Percentiles rank a stretch among this genome's conserved stretches.
Evolutionary conservation across 2,888 invertebrate genomes (phyloP).

Genomic region (Melanophora roralis): DNA sequence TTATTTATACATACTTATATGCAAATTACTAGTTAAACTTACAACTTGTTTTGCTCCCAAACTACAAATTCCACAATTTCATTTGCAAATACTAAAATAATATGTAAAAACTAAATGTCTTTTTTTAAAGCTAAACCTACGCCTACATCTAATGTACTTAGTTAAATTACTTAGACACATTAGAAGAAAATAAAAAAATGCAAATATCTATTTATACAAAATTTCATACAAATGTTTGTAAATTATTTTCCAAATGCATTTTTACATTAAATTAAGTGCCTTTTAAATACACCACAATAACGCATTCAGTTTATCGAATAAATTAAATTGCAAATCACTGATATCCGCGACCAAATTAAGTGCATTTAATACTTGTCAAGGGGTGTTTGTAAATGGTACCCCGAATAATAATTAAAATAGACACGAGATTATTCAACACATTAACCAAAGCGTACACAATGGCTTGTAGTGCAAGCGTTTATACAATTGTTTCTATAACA

Average conservation of each 20-base stretch:
- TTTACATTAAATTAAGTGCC: constrained; percentile 8
- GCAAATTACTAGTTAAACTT: too few relatives aligned
- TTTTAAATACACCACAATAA: neutral
- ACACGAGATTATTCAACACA: constrained; percentile 32
- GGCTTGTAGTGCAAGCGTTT: neutral
- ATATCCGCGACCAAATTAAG: constrained; percentile 38
- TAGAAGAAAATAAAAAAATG: neutral
- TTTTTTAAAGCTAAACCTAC: too few relatives aligned
- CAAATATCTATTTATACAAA: neutral
- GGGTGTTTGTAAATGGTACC: constrained; percentile 21
- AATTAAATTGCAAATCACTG: constrained; percentile 37
- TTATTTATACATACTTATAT: too few relatives aligned
- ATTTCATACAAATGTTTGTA: constrained; percentile 21
- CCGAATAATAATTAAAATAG: constrained; percentile 48
- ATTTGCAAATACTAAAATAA: too few relatives aligned
- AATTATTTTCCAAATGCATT: neutral
- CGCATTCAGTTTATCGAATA: constrained; percentile 20
- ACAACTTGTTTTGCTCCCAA: too few relatives aligned
- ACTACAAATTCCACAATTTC: too few relatives aligned
- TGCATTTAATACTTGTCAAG: constrained; percentile 48
- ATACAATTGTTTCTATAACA: constrained; percentile 5
- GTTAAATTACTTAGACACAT: too few relatives aligned
- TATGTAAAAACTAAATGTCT: too few relatives aligned
- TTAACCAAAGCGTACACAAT: neutral
- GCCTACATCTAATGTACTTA: constrained; percentile 1